Evolutionary conservation across 1,140 invertebrate species (phyloP).

Genomic region (Heliconius hermathena): DNA sequence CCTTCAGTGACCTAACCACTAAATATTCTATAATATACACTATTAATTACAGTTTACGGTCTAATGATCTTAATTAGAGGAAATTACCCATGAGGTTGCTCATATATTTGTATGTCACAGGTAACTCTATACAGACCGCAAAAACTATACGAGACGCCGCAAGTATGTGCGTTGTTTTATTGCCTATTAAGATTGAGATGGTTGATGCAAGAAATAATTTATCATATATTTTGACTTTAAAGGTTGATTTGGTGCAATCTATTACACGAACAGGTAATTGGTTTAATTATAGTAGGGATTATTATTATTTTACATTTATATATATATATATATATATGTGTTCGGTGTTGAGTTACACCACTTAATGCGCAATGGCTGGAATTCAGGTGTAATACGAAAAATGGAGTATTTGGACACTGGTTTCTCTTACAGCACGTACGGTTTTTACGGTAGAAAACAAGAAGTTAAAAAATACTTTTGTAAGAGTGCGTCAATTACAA

Average conservation of each 20-base stretch:
- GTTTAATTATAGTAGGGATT: background rate
- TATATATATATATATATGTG: too few relatives aligned
- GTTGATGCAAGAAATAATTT: background rate
- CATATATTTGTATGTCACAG: slow-evolving; percentile 19
- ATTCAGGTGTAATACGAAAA: too few relatives aligned
- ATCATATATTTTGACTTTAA: background rate
- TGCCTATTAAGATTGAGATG: background rate
- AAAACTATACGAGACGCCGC: slow-evolving; percentile 17
- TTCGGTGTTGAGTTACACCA: too few relatives aligned
- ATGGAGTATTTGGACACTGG: too few relatives aligned
- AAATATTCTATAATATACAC: slow-evolving; percentile 20
- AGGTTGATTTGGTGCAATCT: background rate
- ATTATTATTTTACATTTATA: too few relatives aligned
- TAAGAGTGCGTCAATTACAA: too few relatives aligned
- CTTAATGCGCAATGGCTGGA: too few relatives aligned
- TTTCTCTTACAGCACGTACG: too few relatives aligned
- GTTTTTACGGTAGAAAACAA: too few relatives aligned
- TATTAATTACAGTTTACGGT: slow-evolving; percentile 37
- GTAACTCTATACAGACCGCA: slow-evolving; percentile 28
- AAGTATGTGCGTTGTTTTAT: background rate
- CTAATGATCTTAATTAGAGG: slow-evolving; percentile 36
- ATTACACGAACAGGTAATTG: too few relatives aligned
- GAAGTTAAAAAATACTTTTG: too few relatives aligned
- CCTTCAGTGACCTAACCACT: slow-evolving; percentile 17
- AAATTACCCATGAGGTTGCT: slow-evolving; percentile 37